Conservation (phyloP, 2,797 vertebrate species). For the Florisuga fusca region DNA sequence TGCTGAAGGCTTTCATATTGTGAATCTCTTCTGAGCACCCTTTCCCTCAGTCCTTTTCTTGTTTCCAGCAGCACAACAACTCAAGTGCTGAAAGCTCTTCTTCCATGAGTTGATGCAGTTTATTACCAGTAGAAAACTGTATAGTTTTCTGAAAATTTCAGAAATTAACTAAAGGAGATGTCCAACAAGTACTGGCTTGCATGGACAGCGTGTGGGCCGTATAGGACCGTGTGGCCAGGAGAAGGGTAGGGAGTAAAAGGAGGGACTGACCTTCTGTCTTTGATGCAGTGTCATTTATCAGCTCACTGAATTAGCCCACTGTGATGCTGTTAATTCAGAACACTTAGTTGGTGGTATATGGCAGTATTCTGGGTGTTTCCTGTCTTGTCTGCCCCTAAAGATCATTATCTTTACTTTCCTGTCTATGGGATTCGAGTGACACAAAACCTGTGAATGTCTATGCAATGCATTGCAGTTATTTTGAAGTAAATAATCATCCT, state of each 20-base stretch:
- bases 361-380: not conserved
- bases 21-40: not conserved
- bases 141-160: not conserved
- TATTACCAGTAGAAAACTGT: not conserved
- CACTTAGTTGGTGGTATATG: not conserved
- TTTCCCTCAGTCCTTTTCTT: not conserved
- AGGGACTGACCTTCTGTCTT: not conserved
- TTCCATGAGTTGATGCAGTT: not conserved
- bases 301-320: not conserved
- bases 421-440: not conserved
- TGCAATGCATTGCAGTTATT: not conserved
- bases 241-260: not conserved
- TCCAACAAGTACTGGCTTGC: not conserved
- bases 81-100: rapidly evolving
- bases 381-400: not conserved
- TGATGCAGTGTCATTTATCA: not conserved
- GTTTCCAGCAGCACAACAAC: not conserved
- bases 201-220: not conserved
- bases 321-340: not conserved
- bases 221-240: not conserved
- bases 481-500: not conserved
- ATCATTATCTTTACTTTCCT: not conserved
- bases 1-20: not conserved
- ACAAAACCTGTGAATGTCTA: not conserved
- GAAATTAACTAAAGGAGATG: not conserved